Evolutionary conservation across 2,113 vertebrate genomes (phyloP), one percentile per base, ranked within the genome.

Genomic region (Callospermophilus lateralis): DNA sequence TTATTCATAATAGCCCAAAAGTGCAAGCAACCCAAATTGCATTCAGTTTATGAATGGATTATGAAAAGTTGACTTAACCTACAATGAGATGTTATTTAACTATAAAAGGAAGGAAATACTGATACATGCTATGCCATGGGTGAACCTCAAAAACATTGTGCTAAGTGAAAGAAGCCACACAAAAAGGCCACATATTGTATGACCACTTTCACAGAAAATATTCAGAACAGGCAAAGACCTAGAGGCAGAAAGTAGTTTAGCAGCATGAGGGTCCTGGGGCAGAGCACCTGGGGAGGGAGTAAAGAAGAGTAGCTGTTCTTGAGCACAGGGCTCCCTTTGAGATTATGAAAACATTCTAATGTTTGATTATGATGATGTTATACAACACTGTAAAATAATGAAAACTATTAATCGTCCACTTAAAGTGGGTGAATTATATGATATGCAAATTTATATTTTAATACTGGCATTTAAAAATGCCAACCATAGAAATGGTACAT

Each of bases 241-340:
- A n/a, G 39, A 32, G 51, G 13, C 28, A 55, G 51, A 26, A 81
- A 26, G 4, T 24, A 65, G 16, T 34, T 63, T 65, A 30, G 45
- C 3, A 8, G 45, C 1, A 3, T 53, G 28, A 0, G 10, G 42
- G 4, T 11, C 2, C 11, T 63, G 26, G 11, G 26, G 48, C 70
- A 76, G 6, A 32, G 28, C 26, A 4, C 6, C 39, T 51, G 30
- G 7, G 34, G 7, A 20, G 58, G 4, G 19, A 42, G 61, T 34
- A 20, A 22, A 26, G 93, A 20, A 0, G 48, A 90, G 5, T 10
- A 37, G 7, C 4, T 58, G 19, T 26, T 39, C 19, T 2, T n/a
- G 22, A 13, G 42, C 17, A 13, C 8, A 30, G 20, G 30, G 32
- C 65, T 87, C 81, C 32, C 63, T 32, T 70, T n/a, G 83, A 86